Evolutionary conservation across 2,113 vertebrate genomes (phyloP).

Genomic region (Coptodon rendalli): DNA sequence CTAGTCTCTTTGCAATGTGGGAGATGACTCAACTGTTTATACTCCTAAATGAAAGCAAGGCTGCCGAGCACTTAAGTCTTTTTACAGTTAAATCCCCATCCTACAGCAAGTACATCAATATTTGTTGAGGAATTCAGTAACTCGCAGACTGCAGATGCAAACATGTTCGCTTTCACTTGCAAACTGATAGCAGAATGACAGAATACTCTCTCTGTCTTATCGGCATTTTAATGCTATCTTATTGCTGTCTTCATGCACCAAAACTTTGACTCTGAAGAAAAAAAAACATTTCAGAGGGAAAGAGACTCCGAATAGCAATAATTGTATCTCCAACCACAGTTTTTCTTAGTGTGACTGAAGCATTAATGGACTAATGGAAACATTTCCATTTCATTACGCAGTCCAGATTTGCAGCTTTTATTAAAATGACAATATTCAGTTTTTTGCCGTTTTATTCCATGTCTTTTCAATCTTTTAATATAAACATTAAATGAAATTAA

Average conservation of each 20-base stretch:
- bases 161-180: neutral
- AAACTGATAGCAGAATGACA: neutral
- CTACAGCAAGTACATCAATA: neutral
- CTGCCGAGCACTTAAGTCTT: neutral
- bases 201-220: neutral
- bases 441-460: neutral
- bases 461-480: neutral
- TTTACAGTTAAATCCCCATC: neutral
- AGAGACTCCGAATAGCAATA: neutral
- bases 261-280: neutral
- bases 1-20: neutral
- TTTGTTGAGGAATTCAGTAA: neutral
- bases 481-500: neutral
- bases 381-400: neutral
- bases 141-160: neutral
- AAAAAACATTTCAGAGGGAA: neutral
- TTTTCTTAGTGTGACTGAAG: neutral
- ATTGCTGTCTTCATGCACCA: neutral
- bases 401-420: neutral
- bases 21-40: neutral
- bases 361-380: neutral
- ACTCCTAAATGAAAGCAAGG: neutral
- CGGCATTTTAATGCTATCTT: neutral
- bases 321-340: neutral
- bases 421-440: neutral